Conservation (phyloP, 2,888 invertebrate genomes). For the Cantharis lateralis region DNA sequence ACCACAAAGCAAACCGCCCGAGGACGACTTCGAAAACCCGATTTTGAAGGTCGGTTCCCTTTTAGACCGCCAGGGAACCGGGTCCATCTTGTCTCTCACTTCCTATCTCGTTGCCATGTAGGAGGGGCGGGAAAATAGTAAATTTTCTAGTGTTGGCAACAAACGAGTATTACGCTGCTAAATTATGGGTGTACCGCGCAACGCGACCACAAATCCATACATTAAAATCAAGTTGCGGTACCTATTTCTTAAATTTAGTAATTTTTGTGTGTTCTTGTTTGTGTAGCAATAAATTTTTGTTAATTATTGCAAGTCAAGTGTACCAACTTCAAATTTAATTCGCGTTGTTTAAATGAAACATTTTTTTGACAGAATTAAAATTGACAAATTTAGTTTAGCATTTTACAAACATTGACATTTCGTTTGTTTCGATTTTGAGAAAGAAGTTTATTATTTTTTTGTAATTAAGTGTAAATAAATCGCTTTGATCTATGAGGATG, state of each 20-base stretch:
- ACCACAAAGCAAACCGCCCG: neutral
- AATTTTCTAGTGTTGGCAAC: neutral
- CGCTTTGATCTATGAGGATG: neutral
- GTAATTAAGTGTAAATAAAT: neutral
- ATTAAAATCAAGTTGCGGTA: neutral
- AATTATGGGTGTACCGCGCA: neutral
- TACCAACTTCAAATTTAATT: neutral
- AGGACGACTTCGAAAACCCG: too few relatives aligned
- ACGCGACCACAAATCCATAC: neutral
- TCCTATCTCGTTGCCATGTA: neutral
- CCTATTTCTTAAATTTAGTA: neutral
- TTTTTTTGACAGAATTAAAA: neutral
- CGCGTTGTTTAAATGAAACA: neutral
- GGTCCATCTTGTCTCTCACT: neutral
- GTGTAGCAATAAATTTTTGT: neutral
- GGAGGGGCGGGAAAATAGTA: neutral
- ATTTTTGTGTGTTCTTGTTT: neutral
- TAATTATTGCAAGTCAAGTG: neutral
- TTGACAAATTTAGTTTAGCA: neutral
- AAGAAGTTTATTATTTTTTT: neutral
- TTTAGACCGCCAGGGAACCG: neutral
- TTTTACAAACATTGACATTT: neutral
- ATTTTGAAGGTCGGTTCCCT: neutral
- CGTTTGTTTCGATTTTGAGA: neutral
- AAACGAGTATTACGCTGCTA: neutral